These are phyloP conservation scores for Sipha flava DNA, from an alignment of 1,140 invertebrate genomes.

Conservation along the genomic window DNA sequence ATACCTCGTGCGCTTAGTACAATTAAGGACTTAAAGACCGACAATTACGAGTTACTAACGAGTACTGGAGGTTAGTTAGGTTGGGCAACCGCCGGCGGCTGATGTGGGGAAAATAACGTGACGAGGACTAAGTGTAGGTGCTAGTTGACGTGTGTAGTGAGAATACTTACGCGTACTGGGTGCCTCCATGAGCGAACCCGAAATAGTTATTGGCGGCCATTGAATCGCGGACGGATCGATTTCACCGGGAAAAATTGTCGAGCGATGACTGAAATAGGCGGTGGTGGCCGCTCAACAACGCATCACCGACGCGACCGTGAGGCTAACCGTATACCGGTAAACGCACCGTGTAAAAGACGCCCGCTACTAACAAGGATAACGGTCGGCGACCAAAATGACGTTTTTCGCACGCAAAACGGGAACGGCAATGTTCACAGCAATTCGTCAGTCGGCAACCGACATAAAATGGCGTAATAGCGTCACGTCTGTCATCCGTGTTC, in stretches of 20 bases:
- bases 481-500: no score
- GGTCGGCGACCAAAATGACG: no score
- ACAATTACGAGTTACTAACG: not conserved
- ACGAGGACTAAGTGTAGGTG: no score
- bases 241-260: not conserved
- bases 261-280: no score
- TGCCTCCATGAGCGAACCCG: conserved; percentile 81
- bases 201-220: conserved; percentile 91
- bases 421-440: no score
- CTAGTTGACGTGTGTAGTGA: no score
- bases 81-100: not conserved
- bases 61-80: no score
- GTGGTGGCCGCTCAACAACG: not conserved
- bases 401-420: no score
- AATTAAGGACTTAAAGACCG: not conserved
- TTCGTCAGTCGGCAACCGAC: not conserved
- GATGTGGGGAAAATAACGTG: no score
- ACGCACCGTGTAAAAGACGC: not conserved
- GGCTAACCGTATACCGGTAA: not conserved
- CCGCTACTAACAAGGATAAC: no score
- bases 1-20: not conserved
- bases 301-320: not conserved
- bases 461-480: conserved; percentile 24
- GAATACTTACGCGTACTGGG: conserved; percentile 71
- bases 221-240: not conserved